These are phyloP conservation scores for Trichechus manatus DNA, from an alignment of 2,113 vertebrate genomes.

Conservation along the genomic window DNA sequence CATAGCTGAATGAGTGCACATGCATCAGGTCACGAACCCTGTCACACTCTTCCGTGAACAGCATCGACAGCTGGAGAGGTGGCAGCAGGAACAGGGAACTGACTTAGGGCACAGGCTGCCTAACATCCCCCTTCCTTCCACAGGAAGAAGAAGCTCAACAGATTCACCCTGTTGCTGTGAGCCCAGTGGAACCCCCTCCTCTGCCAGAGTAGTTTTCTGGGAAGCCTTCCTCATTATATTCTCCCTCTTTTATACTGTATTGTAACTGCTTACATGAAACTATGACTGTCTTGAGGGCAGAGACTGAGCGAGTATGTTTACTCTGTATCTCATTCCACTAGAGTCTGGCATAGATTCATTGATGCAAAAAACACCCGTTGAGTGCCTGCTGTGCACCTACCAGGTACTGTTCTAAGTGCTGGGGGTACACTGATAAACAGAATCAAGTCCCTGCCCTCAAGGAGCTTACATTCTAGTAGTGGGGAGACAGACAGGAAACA, in stretches of 20 bases:
- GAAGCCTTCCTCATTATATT: background rate
- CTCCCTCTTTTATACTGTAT: background rate
- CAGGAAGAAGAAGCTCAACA: background rate
- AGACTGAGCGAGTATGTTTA: background rate
- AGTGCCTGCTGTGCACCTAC: background rate
- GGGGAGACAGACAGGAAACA: background rate
- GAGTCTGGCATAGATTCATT: background rate
- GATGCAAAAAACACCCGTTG: too few species aligned
- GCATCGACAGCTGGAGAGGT: constrained; percentile 95
- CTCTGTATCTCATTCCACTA: background rate
- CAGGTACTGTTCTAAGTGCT: background rate
- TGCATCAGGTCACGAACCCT: constrained; percentile 99
- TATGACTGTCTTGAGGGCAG: background rate
- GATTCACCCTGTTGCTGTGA: background rate
- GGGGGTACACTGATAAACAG: background rate
- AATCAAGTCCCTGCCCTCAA: background rate
- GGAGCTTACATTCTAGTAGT: background rate
- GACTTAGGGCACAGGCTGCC: constrained; percentile 67
- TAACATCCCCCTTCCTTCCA: background rate
- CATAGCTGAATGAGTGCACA: constrained; percentile 98
- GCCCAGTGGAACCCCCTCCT: constrained; percentile 18
- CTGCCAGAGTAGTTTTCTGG: background rate
- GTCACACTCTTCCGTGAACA: constrained; percentile 99
- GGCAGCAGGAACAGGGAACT: constrained; percentile 68
- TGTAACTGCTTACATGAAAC: background rate